Percentiles rank a stretch among this genome's conserved stretches.
These are phyloP conservation scores for Clunio marinus DNA, from an alignment of 2,888 invertebrate genomes.

Conservation along the genomic window DNA sequence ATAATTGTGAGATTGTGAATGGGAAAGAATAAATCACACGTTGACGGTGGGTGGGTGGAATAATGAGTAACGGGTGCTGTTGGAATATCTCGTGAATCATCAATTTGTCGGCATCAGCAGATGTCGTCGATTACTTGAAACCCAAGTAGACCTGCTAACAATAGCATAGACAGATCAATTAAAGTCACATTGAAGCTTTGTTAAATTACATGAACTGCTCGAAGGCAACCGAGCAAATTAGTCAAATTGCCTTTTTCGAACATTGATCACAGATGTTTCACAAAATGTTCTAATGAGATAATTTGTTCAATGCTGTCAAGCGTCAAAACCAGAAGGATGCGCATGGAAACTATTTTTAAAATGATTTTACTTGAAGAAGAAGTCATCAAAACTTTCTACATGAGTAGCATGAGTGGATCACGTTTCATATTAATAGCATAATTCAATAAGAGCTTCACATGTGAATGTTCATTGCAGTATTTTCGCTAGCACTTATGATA, in stretches of 20 bases:
- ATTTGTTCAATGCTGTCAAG: neutral
- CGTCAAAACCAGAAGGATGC: no score
- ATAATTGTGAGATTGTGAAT: constrained; percentile 6
- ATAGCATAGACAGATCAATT: constrained; percentile 26
- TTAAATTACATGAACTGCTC: neutral
- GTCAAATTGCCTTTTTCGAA: neutral
- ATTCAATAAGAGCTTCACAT: constrained; percentile 35
- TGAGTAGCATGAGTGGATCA: no score
- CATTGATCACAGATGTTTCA: constrained; percentile 23
- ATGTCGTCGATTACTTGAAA: neutral
- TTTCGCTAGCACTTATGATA: no score
- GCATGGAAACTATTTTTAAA: no score
- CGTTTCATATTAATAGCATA: constrained; percentile 33
- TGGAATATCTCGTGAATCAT: neutral
- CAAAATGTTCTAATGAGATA: neutral
- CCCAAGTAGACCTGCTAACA: neutral
- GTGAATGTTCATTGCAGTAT: neutral
- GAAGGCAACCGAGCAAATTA: neutral
- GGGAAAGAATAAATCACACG: constrained; percentile 7
- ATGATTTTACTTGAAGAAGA: neutral
- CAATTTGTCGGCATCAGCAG: constrained; percentile 24
- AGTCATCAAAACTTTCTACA: constrained; percentile 29
- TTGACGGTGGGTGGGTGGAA: constrained; percentile 13
- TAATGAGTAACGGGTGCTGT: neutral
- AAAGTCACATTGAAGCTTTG: constrained; percentile 16